These are phyloP conservation scores for Drosophila navojoa DNA, from an alignment of 1,140 invertebrate species.

Conservation along the genomic window DNA sequence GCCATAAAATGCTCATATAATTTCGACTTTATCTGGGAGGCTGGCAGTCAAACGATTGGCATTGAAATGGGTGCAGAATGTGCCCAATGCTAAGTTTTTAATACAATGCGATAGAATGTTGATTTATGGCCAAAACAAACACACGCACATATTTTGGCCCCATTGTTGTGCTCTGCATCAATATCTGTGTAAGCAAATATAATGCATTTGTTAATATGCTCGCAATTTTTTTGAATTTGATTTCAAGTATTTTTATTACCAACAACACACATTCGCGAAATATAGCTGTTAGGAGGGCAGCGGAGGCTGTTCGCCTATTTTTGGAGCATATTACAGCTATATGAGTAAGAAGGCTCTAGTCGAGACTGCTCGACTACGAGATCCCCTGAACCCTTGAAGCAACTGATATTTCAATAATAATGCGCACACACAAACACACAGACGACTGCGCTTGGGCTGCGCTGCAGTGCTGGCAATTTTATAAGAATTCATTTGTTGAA, in stretches of 20 bases:
- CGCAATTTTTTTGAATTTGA: slow-evolving; percentile 8
- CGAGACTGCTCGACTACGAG: no score
- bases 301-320: no score
- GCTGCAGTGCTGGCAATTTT: no score
- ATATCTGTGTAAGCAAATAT: slow-evolving; percentile 10
- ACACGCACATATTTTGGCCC: not conserved
- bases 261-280: not conserved
- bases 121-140: slow-evolving; percentile 24
- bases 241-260: not conserved
- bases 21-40: slow-evolving; percentile 72
- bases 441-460: no score
- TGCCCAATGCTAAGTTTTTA: slow-evolving; percentile 34
- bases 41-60: slow-evolving; percentile 61
- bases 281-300: not conserved
- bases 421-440: no score
- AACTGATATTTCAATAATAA: no score
- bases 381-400: no score
- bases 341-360: no score
- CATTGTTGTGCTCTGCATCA: not conserved
- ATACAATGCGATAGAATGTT: slow-evolving; percentile 35
- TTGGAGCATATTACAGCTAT: no score
- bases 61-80: slow-evolving; percentile 52
- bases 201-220: slow-evolving; percentile 19
- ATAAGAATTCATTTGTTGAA: no score
- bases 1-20: slow-evolving; percentile 54